These are phyloP conservation scores for Dissostichus mawsoni DNA, from an alignment of 2,113 vertebrate species.

Conservation along the genomic window DNA sequence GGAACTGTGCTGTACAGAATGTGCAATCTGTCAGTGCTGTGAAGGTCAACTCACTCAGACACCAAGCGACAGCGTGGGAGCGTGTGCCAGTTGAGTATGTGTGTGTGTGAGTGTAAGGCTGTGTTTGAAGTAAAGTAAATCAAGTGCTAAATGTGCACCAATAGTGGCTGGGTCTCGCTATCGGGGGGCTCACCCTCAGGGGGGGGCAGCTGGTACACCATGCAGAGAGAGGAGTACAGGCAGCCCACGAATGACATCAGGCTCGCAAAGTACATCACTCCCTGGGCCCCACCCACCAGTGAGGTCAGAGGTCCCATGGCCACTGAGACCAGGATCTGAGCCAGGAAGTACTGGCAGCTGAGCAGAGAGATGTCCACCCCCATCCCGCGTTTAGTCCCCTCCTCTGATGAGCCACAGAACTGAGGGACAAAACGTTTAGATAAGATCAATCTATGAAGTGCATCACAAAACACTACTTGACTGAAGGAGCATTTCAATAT, in stretches of 20 bases:
- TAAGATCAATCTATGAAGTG: not conserved
- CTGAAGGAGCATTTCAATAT: no score
- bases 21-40: conserved; percentile 42
- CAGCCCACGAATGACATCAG: conserved; percentile 95
- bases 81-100: conserved; percentile 8
- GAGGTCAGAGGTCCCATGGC: conserved; percentile 95
- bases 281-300: conserved; percentile 93
- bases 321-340: conserved; percentile 95
- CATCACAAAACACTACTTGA: not conserved
- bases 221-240: conserved; percentile 94
- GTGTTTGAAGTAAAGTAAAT: conserved; percentile 47
- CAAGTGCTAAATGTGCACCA: conserved; percentile 82
- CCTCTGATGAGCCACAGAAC: conserved; percentile 90
- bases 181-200: conserved; percentile 86
- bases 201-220: conserved; percentile 92
- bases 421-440: conserved; percentile 65
- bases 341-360: conserved; percentile 98
- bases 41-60: conserved; percentile 62
- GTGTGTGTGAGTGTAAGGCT: conserved; percentile 12
- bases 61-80: conserved; percentile 40
- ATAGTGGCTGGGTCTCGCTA: conserved; percentile 90
- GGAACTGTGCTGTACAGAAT: conserved; percentile 65
- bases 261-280: conserved; percentile 98
- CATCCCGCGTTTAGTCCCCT: conserved; percentile 92
- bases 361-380: conserved; percentile 97